Percentiles rank a stretch among this genome's conserved stretches.
phyloP scores from a whole-genome alignment of 2,797 vertebrate species.

The Mionectes olivaceus region DNA sequence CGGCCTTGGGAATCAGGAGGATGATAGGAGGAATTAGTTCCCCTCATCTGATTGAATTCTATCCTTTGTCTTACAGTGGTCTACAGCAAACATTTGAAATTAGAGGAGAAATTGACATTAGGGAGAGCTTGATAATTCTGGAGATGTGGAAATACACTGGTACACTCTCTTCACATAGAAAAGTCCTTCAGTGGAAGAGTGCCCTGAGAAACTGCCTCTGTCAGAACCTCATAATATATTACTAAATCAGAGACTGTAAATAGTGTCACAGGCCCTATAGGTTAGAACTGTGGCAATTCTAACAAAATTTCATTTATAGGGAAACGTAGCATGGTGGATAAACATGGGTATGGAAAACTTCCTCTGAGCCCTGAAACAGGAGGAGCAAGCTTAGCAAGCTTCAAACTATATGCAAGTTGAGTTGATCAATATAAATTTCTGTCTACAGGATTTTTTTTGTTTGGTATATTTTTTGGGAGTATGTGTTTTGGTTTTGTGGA shows the following conservation, averaged over 20 bases:
- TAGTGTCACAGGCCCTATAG: not conserved
- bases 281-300: not conserved
- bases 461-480: not conserved
- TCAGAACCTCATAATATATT: not conserved
- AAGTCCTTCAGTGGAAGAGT: not conserved
- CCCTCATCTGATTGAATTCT: not conserved
- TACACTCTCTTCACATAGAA: not conserved
- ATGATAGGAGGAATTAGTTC: not conserved
- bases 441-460: not conserved
- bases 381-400: not conserved
- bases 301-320: not conserved
- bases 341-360: not conserved
- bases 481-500: not conserved
- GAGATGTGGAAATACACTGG: not conserved
- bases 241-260: not conserved
- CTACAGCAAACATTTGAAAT: not conserved
- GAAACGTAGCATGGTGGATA: not conserved
- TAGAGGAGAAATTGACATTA: not conserved
- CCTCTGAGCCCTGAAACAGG: not conserved
- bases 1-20: not conserved
- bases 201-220: not conserved
- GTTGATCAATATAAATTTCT: not conserved
- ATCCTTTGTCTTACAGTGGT: not conserved
- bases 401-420: not conserved
- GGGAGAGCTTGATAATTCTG: not conserved